Conservation (phyloP, 2,888 invertebrate species). For the Trachelus troglodyta region DNA sequence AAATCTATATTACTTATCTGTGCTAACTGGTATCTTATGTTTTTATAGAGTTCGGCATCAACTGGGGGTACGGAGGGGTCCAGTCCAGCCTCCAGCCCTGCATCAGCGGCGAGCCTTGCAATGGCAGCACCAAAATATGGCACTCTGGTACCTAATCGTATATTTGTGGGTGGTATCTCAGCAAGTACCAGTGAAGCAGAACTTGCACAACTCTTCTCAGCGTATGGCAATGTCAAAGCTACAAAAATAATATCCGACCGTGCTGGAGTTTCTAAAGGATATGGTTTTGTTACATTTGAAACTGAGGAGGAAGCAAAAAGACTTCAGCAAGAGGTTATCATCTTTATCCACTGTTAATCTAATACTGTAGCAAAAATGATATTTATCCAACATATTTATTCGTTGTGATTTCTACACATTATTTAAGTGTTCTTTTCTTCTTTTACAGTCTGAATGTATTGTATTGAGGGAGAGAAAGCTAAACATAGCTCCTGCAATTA, state of each 20-base stretch:
- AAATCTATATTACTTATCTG: not conserved
- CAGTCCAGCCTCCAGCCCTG: slow-evolving; percentile 64
- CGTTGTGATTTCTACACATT: not conserved
- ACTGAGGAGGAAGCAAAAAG: slow-evolving; percentile 87
- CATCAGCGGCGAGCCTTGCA: slow-evolving; percentile 58
- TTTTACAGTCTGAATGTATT: slow-evolving; percentile 77
- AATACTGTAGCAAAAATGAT: not conserved
- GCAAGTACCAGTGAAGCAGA: slow-evolving; percentile 94
- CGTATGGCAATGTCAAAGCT: slow-evolving; percentile 89
- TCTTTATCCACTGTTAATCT: not conserved
- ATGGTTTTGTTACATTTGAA: slow-evolving; percentile 89
- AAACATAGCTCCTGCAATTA: slow-evolving; percentile 88
- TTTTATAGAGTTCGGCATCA: slow-evolving; percentile 57
- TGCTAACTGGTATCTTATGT: not conserved
- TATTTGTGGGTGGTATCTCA: slow-evolving; percentile 97
- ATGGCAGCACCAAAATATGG: slow-evolving; percentile 69
- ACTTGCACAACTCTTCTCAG: slow-evolving; percentile 89
- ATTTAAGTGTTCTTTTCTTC: slow-evolving; percentile 25
- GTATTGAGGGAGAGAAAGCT: slow-evolving; percentile 83
- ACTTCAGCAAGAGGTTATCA: slow-evolving; percentile 76
- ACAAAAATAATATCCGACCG: slow-evolving; percentile 96
- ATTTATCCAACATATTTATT: not conserved
- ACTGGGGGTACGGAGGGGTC: slow-evolving; percentile 64
- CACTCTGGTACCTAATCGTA: slow-evolving; percentile 92
- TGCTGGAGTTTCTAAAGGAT: slow-evolving; percentile 95